Conservation (phyloP, 1,140 invertebrate genomes). For the Parasteatoda tepidariorum region DNA sequence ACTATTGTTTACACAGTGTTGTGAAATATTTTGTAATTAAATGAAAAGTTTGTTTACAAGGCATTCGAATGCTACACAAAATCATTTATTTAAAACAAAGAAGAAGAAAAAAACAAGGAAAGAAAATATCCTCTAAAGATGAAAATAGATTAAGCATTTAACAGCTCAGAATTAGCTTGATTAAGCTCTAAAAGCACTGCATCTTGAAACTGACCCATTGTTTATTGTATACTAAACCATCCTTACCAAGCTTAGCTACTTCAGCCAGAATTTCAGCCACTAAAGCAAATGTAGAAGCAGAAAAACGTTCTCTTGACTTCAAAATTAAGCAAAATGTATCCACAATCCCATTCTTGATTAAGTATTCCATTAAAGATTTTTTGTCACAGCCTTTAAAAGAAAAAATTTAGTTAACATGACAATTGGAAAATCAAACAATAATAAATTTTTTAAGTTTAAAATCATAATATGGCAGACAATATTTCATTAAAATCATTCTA, state of each 20-base stretch:
- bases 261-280: slow-evolving; percentile 67
- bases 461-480: neutral
- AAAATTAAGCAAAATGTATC: slow-evolving; percentile 39
- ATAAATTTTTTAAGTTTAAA: neutral
- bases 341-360: slow-evolving; percentile 48
- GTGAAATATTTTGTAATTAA: too few relatives aligned
- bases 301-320: slow-evolving; percentile 39
- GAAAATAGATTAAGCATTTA: too few relatives aligned
- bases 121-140: too few relatives aligned
- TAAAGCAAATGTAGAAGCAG: slow-evolving; percentile 58
- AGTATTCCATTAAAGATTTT: slow-evolving; percentile 23
- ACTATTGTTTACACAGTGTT: too few relatives aligned
- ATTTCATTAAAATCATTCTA: neutral
- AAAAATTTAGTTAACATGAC: neutral
- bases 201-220: too few relatives aligned
- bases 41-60: too few relatives aligned
- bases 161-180: too few relatives aligned
- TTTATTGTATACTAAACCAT: too few relatives aligned
- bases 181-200: too few relatives aligned
- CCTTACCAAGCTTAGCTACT: slow-evolving; percentile 69
- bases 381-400: slow-evolving; percentile 30
- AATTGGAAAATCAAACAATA: neutral
- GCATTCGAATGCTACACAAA: too few relatives aligned
- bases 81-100: too few relatives aligned
- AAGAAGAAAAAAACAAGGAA: too few relatives aligned